These are phyloP conservation scores for Aradophagus sp. DNA, from an alignment of 1,140 invertebrate species.

Conservation along the genomic window DNA sequence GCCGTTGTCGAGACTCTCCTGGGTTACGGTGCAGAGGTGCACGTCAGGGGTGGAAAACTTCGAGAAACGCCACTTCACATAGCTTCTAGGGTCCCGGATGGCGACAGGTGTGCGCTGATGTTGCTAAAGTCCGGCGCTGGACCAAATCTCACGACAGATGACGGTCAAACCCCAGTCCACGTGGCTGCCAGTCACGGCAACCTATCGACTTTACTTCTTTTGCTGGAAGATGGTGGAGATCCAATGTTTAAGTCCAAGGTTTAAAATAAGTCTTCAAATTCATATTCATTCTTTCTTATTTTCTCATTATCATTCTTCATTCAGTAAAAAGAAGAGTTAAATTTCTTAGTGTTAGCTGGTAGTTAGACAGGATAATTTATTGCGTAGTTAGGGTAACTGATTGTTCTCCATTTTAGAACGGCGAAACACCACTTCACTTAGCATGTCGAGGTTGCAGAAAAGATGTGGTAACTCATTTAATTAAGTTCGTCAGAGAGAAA, in stretches of 20 bases:
- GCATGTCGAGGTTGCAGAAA: conserved; percentile 90
- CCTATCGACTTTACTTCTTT: conserved; percentile 86
- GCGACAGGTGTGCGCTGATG: conserved; percentile 97
- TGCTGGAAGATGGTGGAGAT: conserved; percentile 94
- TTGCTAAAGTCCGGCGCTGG: conserved; percentile 97
- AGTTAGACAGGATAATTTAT: too few relatives aligned
- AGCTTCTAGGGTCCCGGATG: conserved; percentile 92
- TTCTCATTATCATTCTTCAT: too few relatives aligned
- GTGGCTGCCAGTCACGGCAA: conserved; percentile 93
- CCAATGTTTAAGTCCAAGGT: conserved; percentile 93
- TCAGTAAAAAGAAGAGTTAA: too few relatives aligned
- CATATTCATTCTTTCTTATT: too few relatives aligned
- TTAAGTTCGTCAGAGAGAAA: conserved; percentile 87
- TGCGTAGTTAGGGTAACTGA: too few relatives aligned
- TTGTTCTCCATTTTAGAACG: conserved; percentile 83
- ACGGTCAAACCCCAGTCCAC: conserved; percentile 95
- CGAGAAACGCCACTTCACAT: conserved; percentile 97
- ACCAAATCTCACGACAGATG: conserved; percentile 92
- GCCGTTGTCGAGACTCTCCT: conserved; percentile 96
- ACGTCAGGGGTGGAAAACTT: conserved; percentile 91
- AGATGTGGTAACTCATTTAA: conserved; percentile 88
- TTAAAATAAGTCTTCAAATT: conserved; percentile 16
- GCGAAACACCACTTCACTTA: conserved; percentile 96
- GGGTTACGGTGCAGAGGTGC: conserved; percentile 97
- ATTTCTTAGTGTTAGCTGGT: too few relatives aligned